Conservation (phyloP, 2,888 invertebrate species). For the Steinernema hermaphroditum region DNA sequence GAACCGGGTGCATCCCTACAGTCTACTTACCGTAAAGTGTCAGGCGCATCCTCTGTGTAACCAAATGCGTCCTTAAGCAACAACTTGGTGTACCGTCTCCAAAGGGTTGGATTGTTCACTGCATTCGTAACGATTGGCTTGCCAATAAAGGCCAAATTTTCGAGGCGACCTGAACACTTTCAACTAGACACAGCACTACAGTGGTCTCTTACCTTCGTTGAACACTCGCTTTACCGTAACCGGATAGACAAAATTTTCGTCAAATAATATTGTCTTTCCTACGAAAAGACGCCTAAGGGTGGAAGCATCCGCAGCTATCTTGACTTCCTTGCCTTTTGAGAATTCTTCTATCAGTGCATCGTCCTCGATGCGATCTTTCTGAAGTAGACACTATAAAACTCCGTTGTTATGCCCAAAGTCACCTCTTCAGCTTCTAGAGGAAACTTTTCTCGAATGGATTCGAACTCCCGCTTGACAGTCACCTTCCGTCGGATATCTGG, state of each 20-base stretch:
- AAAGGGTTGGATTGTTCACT: constrained; percentile 1
- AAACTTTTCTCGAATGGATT: not conserved
- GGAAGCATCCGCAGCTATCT: not conserved
- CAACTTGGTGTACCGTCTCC: not conserved
- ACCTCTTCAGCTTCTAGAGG: not conserved
- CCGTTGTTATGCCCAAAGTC: not conserved
- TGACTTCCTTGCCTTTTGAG: not conserved
- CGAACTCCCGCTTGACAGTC: not conserved
- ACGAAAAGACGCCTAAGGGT: constrained; percentile 4
- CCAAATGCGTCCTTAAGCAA: not conserved
- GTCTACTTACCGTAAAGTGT: not conserved
- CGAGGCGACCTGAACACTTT: not conserved
- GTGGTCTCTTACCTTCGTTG: not conserved
- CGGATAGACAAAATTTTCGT: not conserved
- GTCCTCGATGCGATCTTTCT: constrained; percentile 21
- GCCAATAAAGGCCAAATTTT: not conserved
- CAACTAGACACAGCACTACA: not conserved
- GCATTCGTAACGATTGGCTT: not conserved
- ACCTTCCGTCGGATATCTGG: constrained; percentile 9
- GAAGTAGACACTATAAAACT: not conserved
- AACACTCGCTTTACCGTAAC: constrained; percentile 11
- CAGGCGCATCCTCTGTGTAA: not conserved
- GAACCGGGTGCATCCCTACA: no score
- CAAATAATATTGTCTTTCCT: not conserved
- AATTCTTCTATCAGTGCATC: not conserved